Base-by-base conservation (phyloP, 2,888 invertebrate genomes). In the Orthosia gracilis region DNA sequence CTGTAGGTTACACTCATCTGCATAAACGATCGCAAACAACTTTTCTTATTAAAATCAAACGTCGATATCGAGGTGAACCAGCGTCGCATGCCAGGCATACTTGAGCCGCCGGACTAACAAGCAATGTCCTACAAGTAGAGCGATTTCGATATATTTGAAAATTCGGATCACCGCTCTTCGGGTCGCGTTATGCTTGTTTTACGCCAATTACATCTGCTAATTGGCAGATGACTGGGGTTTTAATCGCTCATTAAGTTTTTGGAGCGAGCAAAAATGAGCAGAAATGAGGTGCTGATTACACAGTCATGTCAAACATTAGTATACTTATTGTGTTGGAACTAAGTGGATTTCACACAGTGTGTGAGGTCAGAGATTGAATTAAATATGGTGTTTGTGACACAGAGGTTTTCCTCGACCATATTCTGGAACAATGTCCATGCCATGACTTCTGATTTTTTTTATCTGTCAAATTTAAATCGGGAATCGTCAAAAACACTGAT, bases 11-110 rank as follows among this genome's bases (percentile, higher is more conserved):
- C 85, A 85, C 86, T 89, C 87, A 89, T 92, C 89, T 89, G 82
- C 85, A 90, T 88, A 89, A 88, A 74, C 81, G 75, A 82, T 86
- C 78, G 83, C 87, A 89, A 87, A 88, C 91, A 90, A 92, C 92
- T 90, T 93, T 93, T 92, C 90, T 91, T 91, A 91, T 89, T 89
- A 87, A 90, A 90, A 90, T 90, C 87, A 91, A 87, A 85, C 85
- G 78, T 80, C 82, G 69, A 64, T 80, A 82, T 84, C 94, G 94
- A 94, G 94, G 95, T 91, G 77, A 95, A 91, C 95, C 69, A 87
- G 90, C 80, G 88, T 89, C 82, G 73, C 87, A 87, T 90, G 73
- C 86, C 82, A 80, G 26, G 82, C 89, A 93, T 92, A 90, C 91
- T 85, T 83, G 50, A 47, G 72, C 68, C 83, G 84, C 79, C 75